phyloP scores from a whole-genome alignment of 2,888 invertebrate species.

The Entomobrya multifasciata region DNA sequence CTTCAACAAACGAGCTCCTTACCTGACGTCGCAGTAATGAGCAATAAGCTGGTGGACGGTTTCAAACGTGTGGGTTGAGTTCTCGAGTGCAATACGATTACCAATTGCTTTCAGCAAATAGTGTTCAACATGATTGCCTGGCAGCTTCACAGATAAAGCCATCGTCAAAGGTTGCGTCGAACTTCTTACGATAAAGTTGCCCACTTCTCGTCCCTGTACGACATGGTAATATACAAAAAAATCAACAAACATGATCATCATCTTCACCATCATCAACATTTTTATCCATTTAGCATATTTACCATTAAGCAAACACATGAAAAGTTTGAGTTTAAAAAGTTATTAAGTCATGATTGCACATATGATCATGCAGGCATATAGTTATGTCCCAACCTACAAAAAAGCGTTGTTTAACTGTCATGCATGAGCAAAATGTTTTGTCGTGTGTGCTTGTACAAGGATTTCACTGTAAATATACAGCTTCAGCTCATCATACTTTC shows the following conservation, averaged over 20 bases:
- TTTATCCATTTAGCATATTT: conserved; percentile 40
- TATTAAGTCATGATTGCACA: not conserved
- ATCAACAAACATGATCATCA: conserved; percentile 28
- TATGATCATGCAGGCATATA: conserved; percentile 9
- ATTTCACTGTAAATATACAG: not conserved
- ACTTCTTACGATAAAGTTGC: conserved; percentile 96
- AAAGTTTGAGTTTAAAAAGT: not conserved
- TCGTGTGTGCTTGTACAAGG: not conserved
- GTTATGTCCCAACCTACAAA: not conserved
- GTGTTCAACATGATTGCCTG: conserved; percentile 96
- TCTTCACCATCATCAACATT: not conserved
- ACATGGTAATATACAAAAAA: conserved; percentile 3
- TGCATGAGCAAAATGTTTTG: not conserved
- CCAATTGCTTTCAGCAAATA: conserved; percentile 92
- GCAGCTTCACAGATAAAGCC: conserved; percentile 95
- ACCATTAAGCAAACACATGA: not conserved
- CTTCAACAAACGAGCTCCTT: conserved; percentile 80
- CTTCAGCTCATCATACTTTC: conserved; percentile 58
- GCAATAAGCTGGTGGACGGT: conserved; percentile 95
- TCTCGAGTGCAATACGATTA: conserved; percentile 92
- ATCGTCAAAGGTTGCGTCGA: conserved; percentile 96
- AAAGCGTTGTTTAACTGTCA: conserved; percentile 13
- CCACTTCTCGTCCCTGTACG: conserved; percentile 81
- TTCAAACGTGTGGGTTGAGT: conserved; percentile 95
- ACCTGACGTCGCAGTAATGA: conserved; percentile 96